Evolutionary conservation across 1,140 invertebrate species (phyloP), one percentile per base, ranked within the genome.

Genomic region (Neodiprion fabricii): DNA sequence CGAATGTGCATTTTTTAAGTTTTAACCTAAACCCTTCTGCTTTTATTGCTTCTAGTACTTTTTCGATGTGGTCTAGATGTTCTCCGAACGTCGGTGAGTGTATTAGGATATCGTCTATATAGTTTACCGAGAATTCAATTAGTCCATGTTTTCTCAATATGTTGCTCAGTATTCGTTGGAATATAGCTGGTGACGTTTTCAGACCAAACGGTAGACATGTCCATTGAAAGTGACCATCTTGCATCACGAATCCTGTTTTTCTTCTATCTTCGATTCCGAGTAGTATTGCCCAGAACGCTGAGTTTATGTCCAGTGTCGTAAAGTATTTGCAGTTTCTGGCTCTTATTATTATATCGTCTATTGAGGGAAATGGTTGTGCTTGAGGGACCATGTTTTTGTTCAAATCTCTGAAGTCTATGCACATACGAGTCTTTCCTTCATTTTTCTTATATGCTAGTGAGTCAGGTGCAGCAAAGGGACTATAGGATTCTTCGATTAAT

Each of bases 201-300:
- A 79, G 53, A 2, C 80, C 78, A 72, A 80, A 79, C 7, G 79
- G 76, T 48, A 82, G 23, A 47, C 74, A 74, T 17, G 68, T 77
- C 74, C 77, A 81, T 70, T 82, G 74, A 47, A 47, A 80, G 61
- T 77, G 74, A 14, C 78, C 81, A 1, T 75, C 61, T 17, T 81
- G 78, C 49, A 74, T 80, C 47, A 80, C 71, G 67, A 81, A 79
- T 12, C n/a, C 76, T 12, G 75, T 75, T 66, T 79, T 80, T 11
- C 70, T 17, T 23, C 72, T 71, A 48, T 71, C 48, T 74, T 80
- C 71, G 66, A 76, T 75, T 69, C 77, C 28, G 10, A 82, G 21
- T 4, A 82, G 80, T 23, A 85, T 85, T 12, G 83, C 82, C 83
- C 82, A 85, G 74, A 84, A 86, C 17, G 84, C 84, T 17, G 81